A percentile compares a stretch with the other conserved stretches of the same genome.
Conservation (phyloP, 2,113 vertebrate genomes). For the Paracanthobrama guichenoti region DNA sequence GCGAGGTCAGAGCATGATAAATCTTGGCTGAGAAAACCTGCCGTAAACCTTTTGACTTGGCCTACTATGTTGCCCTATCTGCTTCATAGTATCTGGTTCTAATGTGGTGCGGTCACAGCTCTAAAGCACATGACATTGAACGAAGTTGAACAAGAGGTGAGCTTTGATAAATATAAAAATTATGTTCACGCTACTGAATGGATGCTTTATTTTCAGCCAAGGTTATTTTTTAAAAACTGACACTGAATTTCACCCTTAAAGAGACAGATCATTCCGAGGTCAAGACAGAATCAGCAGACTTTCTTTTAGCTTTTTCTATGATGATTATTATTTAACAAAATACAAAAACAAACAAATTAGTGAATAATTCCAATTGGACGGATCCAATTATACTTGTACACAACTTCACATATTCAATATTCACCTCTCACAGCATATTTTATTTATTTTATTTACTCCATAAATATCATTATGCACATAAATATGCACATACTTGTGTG, state of each 20-base stretch:
- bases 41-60: constrained; percentile 59
- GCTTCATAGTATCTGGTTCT: constrained; percentile 56
- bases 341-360: background rate
- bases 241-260: background rate
- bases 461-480: background rate
- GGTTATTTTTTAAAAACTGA: background rate
- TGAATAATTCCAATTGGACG: too few species aligned
- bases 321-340: background rate
- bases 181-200: constrained; percentile 15
- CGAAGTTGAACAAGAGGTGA: constrained; percentile 49
- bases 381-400: too few species aligned
- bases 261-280: background rate
- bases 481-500: background rate
- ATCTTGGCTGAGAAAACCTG: constrained; percentile 67
- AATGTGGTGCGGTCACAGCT: constrained; percentile 65
- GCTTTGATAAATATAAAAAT: constrained; percentile 54
- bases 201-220: background rate
- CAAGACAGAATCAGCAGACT: background rate
- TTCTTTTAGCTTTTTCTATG: background rate
- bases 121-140: constrained; percentile 55
- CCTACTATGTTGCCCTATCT: constrained; percentile 54
- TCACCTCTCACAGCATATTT: background rate
- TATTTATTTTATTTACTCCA: too few species aligned
- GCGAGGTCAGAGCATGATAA: constrained; percentile 57
- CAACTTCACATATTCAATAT: background rate